These are phyloP conservation scores for Cervus canadensis DNA, from an alignment of 2,113 vertebrate species.

Conservation along the genomic window DNA sequence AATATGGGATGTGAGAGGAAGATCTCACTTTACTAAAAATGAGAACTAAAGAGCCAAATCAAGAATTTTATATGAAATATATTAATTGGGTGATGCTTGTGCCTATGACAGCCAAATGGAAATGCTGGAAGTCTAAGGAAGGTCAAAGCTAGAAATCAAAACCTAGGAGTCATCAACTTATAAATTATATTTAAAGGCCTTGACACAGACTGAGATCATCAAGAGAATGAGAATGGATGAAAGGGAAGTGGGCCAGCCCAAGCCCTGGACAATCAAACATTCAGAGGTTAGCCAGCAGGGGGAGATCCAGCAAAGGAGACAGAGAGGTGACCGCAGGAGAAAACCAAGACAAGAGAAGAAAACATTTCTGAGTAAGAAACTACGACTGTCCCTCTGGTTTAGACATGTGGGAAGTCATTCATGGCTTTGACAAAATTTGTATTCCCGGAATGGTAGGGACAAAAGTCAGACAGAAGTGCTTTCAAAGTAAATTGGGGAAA, in stretches of 20 bases:
- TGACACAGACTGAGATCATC: not conserved
- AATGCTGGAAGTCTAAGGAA: not conserved
- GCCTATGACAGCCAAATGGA: not conserved
- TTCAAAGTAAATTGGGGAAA: not conserved
- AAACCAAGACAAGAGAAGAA: not conserved
- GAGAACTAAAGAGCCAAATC: not conserved
- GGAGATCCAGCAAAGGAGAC: not conserved
- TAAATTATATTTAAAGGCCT: not conserved
- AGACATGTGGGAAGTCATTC: not conserved
- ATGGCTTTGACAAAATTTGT: not conserved
- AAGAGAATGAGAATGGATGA: not conserved
- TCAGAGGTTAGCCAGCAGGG: not conserved
- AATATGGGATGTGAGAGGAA: not conserved
- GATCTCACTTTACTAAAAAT: not conserved
- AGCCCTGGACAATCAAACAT: not conserved
- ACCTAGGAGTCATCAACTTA: not conserved
- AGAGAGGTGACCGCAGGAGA: not conserved
- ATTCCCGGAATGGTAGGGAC: not conserved
- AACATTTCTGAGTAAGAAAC: not conserved
- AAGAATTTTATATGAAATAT: not conserved
- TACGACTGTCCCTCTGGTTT: not conserved
- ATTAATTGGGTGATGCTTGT: not conserved
- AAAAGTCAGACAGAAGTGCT: not conserved
- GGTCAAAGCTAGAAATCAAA: not conserved
- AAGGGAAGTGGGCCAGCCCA: not conserved